Base-by-base conservation (phyloP, 2,888 invertebrate genomes). In the Athripsodes cinereus region DNA sequence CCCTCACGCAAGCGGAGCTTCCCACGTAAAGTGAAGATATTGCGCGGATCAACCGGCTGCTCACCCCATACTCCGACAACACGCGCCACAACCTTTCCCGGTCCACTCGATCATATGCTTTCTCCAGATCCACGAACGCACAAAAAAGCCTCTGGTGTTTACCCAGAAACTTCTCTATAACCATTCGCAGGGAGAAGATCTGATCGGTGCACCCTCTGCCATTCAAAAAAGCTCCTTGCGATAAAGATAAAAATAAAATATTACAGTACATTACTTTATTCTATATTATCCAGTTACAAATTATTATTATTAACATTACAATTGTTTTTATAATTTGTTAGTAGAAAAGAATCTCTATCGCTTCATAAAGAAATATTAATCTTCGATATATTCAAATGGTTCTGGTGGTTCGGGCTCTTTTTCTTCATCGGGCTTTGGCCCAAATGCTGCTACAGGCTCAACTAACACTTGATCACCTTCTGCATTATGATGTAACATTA, bases 321-420 rank as follows among this genome's bases (percentile, higher is more conserved):
- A 51, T 58, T 51, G 16, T 40, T 51, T 53, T 51, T 54, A 52
- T 56, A 46, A 49, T 31, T 56, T 56, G 57, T 57, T 57, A 57
- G 47, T 52, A 57, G 26, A 57, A 57, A 57, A 46, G 20, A 22
- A 51, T 50, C n/a, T 16, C 35, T 44, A 18, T 10, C 26, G 10
- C 13, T 3, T 40, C 40, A 40, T 8, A 40, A 3, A 40, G 40
- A 40, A 40, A 40, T 26, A 65, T 79, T 81, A 86, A 72, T 90
- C 90, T 73, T 97, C 96, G 67, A 85, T 85, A 77, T 92, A 98
- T 76, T 96, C 96, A 72, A 98, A 98, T 64, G 97, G 95, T 80
- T 96, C 96, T 69, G 97, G 97, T 47, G 96, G 94, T 68, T 95
- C 95, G 0, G 97, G 96, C 74, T 98, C 97, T 69, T 93, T 93